phyloP scores from a whole-genome alignment of 2,797 vertebrate species.

The Cryptoprocta ferox region DNA sequence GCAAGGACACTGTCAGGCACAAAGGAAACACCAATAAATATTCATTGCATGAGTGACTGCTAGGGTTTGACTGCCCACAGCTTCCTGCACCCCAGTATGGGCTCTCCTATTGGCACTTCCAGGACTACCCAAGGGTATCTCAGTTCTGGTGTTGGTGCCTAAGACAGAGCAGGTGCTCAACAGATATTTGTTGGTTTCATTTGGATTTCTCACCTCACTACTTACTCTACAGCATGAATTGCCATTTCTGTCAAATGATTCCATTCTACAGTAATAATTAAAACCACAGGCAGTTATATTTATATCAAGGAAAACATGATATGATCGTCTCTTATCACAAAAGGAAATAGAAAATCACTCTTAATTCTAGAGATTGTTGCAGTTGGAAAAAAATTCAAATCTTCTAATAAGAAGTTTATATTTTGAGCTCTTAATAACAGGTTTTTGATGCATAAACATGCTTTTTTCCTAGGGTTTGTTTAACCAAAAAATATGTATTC shows the following conservation, averaged over 20 bases:
- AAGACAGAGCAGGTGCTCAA: background rate
- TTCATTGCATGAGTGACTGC: background rate
- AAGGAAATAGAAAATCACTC: constrained; percentile 56
- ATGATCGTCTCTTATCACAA: background rate
- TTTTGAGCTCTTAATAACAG: constrained; percentile 73
- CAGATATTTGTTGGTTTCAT: background rate
- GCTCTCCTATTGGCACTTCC: background rate
- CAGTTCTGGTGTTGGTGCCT: background rate
- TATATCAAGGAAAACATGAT: background rate
- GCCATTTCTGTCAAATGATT: background rate
- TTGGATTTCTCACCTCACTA: background rate
- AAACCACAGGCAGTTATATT: background rate
- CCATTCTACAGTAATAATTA: background rate
- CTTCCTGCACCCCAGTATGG: background rate
- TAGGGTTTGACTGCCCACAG: background rate
- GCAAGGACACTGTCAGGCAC: background rate
- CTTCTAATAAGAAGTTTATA: constrained; percentile 71
- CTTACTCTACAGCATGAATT: no score
- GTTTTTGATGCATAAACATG: constrained; percentile 72
- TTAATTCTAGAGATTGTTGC: constrained; percentile 45
- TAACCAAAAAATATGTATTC: constrained; percentile 61
- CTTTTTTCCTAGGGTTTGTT: constrained; percentile 60
- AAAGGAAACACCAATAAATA: background rate
- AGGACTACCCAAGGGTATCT: background rate
- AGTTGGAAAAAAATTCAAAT: constrained; percentile 57